Percentiles rank a stretch among this genome's conserved stretches.
Conservation (phyloP, 2,113 vertebrate species). For the Sphyrna mokarran region DNA sequence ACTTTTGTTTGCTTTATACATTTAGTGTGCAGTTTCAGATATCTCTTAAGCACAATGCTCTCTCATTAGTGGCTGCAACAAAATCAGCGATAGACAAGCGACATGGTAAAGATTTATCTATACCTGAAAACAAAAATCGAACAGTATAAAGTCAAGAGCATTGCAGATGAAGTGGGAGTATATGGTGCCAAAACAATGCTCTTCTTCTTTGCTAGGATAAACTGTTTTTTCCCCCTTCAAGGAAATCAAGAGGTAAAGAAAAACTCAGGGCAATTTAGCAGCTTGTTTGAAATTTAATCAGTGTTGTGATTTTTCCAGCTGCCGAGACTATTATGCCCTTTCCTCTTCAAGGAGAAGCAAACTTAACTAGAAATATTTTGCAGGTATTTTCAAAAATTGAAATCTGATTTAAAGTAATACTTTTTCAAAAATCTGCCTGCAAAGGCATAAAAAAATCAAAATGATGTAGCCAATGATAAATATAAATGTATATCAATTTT, state of each 20-base stretch:
- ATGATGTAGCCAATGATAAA: not conserved
- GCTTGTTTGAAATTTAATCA: not conserved
- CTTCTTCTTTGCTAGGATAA: not conserved
- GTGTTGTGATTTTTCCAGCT: not conserved
- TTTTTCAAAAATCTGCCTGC: not conserved
- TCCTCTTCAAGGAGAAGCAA: not conserved
- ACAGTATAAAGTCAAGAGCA: not conserved
- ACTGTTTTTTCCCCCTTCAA: not conserved
- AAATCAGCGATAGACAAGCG: not conserved
- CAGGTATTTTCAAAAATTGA: not conserved
- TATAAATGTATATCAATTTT: constrained; percentile 2
- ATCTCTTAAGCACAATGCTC: not conserved
- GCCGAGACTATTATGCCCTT: constrained; percentile 23
- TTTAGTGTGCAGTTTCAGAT: not conserved
- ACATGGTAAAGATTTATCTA: not conserved
- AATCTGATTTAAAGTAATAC: constrained; percentile 9
- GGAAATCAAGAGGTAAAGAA: not conserved
- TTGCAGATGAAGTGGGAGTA: not conserved
- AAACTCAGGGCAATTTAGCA: constrained; percentile 25
- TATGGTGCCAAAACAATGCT: not conserved
- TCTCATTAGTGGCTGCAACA: not conserved
- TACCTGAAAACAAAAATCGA: not conserved
- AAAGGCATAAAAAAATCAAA: not conserved
- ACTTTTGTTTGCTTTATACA: not conserved
- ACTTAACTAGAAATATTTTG: constrained; percentile 24